Base-by-base conservation (phyloP, 2,888 invertebrate genomes). In the Calephelis perditalis region DNA sequence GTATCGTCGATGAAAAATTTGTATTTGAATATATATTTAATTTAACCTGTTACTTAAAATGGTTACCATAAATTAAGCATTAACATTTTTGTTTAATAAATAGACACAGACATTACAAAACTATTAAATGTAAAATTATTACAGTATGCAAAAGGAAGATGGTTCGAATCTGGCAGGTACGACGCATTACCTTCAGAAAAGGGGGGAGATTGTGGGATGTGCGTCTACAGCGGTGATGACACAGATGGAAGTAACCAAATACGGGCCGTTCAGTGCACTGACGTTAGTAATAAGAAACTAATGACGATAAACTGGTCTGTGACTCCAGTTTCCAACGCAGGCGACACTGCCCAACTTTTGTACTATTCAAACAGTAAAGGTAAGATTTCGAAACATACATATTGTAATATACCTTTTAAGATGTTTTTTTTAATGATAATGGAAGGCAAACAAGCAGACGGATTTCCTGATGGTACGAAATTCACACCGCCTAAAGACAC, bases 181-280 rank as follows among this genome's bases (percentile, higher is more conserved):
- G 26, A 49, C 10, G 15, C 49, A 12, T 49, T 49, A 26, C 15
- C 49, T 49, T 9, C 26, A 49, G 49, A 49, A 49, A 49, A 49
- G 9, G 26, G 26, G 5, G 49, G 49, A 6, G 49, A 49, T 9
- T 49, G 49, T 10, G 49, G 9, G 5, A 26, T 49, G 12, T 49
- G 49, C 12, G 49, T 26, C 10, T 49, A 49, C 5, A 10, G 5
- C 0, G 15, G 46, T 7, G 15, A 49, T 4, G 15, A 15, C 49
- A 12, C 10, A 49, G 49, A 15, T 26, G 26, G 26, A 49, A 49
- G 9, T 15, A 4, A 1, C 1, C 15, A 3, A 49, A 49, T 26
- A 9, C 12, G 12, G 15, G 15, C 12, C 10, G 49, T 49, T 49
- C 12, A 49, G 15, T 49, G 49, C 26, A 8, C 49, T 15, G 49